These are phyloP conservation scores for Fopius arisanus DNA, from an alignment of 1,140 invertebrate genomes.

Conservation along the genomic window DNA sequence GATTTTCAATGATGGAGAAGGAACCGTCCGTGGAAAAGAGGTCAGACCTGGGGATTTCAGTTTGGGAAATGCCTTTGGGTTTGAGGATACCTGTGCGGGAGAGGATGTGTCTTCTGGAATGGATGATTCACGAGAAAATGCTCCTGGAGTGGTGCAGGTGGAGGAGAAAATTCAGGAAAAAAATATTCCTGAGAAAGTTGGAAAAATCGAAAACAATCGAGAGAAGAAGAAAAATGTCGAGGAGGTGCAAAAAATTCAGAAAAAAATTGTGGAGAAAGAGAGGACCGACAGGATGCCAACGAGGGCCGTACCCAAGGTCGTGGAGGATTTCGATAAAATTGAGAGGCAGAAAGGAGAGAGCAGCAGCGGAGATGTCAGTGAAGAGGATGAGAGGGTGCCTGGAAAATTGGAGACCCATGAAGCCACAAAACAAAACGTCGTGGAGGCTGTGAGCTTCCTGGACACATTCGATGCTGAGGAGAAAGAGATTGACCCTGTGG, in stretches of 20 bases:
- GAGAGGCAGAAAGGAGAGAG: constrained; percentile 13
- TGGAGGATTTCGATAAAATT: constrained; percentile 13
- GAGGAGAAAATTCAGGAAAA: constrained; percentile 37
- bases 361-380: constrained; percentile 5
- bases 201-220: not conserved
- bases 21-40: not conserved
- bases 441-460: constrained; percentile 35
- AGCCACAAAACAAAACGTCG: not conserved
- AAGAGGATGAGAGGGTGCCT: not conserved
- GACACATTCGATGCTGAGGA: constrained; percentile 51
- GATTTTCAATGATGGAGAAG: constrained; percentile 46
- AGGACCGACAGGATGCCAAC: not conserved
- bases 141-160: no score
- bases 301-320: not conserved
- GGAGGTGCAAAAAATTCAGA: not conserved
- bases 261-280: not conserved
- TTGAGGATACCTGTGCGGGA: constrained; percentile 36
- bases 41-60: not conserved
- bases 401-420: not conserved
- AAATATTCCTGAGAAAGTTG: constrained; percentile 15
- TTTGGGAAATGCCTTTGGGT: constrained; percentile 48
- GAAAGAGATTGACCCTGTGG: constrained; percentile 24
- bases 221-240: not conserved
- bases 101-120: constrained; percentile 8
- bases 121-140: not conserved